Conservation (phyloP, 2,797 vertebrate genomes). For the Sebastes matsubarae region DNA sequence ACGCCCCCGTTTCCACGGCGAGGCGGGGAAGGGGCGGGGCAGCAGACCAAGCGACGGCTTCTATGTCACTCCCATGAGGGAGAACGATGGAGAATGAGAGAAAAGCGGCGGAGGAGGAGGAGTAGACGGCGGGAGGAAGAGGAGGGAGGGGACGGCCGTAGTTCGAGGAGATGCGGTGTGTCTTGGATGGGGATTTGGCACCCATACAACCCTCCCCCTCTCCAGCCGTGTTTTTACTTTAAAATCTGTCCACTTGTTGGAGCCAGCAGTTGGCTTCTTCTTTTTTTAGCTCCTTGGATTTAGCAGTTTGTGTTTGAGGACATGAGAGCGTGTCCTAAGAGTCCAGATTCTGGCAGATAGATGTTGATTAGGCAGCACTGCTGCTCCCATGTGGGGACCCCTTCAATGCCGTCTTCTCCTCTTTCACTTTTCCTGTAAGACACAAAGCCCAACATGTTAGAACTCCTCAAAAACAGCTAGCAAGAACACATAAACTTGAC, state of each 20-base stretch:
- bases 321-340: conserved; percentile 55
- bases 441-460: conserved; percentile 54
- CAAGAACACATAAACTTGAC: background rate
- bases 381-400: conserved; percentile 50
- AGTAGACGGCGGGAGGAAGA: conserved; percentile 9
- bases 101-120: conserved; percentile 18
- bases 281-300: conserved; percentile 65
- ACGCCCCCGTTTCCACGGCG: conserved; percentile 51
- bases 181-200: conserved; percentile 63
- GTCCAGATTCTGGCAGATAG: conserved; percentile 48
- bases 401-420: conserved; percentile 13
- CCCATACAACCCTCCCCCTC: conserved; percentile 69
- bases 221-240: conserved; percentile 47
- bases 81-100: conserved; percentile 61
- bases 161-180: conserved; percentile 33
- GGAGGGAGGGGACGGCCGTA: conserved; percentile 29
- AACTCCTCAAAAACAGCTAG: conserved; percentile 1
- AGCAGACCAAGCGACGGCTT: conserved; percentile 47
- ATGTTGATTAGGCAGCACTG: conserved; percentile 35
- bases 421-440: conserved; percentile 59
- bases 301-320: conserved; percentile 55
- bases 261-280: conserved; percentile 47
- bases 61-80: conserved; percentile 82
- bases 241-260: conserved; percentile 51
- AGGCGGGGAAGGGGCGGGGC: conserved; percentile 57